A percentile compares a stretch with the other conserved stretches of the same genome.
These are phyloP conservation scores for Drosophila guanche DNA, from an alignment of 1,140 invertebrate genomes.

Conservation along the genomic window DNA sequence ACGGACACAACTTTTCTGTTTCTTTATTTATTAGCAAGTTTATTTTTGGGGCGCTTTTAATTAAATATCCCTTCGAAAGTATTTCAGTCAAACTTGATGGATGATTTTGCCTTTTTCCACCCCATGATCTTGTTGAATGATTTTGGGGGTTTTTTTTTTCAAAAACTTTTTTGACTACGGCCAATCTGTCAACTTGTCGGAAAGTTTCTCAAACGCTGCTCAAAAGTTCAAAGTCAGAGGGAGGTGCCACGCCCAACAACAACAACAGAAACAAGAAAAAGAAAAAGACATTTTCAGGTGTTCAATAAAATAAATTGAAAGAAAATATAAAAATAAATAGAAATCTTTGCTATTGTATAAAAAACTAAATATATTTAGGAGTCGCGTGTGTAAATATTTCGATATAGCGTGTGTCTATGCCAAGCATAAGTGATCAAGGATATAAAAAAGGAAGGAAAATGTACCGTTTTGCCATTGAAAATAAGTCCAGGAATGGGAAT, in stretches of 20 bases:
- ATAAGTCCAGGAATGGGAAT: slow-evolving; percentile 25
- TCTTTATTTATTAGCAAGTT: slow-evolving; percentile 76
- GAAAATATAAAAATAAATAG: neutral
- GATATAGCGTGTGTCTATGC: slow-evolving; percentile 45
- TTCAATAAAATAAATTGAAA: slow-evolving; percentile 58
- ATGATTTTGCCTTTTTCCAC: slow-evolving; percentile 55
- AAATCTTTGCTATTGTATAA: slow-evolving; percentile 33
- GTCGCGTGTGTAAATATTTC: slow-evolving; percentile 48
- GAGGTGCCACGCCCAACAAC: slow-evolving; percentile 17
- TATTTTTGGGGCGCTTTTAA: slow-evolving; percentile 57
- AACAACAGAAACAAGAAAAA: slow-evolving; percentile 22
- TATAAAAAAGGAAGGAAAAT: slow-evolving; percentile 15
- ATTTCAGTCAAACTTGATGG: slow-evolving; percentile 63
- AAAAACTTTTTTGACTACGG: slow-evolving; percentile 39
- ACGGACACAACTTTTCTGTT: slow-evolving; percentile 17
- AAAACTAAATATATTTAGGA: slow-evolving; percentile 20
- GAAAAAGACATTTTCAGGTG: slow-evolving; percentile 79
- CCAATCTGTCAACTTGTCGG: slow-evolving; percentile 71
- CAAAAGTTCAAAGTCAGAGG: slow-evolving; percentile 30
- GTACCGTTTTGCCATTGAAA: slow-evolving; percentile 26
- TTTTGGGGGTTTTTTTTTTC: slow-evolving; percentile 28
- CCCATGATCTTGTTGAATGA: slow-evolving; percentile 23
- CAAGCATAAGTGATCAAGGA: slow-evolving; percentile 55
- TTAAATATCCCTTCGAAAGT: slow-evolving; percentile 67
- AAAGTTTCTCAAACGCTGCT: slow-evolving; percentile 53